phyloP scores from a whole-genome alignment of 2,888 invertebrate species.

The Leptinotarsa rubiginosa region DNA sequence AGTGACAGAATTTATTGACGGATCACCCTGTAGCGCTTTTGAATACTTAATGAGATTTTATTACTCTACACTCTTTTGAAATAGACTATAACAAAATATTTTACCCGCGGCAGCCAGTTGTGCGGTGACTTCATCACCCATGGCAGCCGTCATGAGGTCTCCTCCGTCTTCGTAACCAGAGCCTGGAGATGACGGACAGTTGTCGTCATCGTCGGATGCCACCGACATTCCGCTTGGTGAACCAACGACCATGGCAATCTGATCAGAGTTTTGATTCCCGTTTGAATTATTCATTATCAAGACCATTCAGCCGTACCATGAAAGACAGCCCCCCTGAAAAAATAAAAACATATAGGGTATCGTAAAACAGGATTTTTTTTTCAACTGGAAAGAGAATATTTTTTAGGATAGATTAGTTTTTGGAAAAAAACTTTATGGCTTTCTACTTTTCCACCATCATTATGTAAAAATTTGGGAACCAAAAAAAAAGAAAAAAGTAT shows the following conservation, averaged over 20 bases:
- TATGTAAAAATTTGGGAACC: no score
- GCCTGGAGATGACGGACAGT: conserved; percentile 83
- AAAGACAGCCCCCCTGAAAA: conserved; percentile 58
- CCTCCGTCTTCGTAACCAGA: conserved; percentile 86
- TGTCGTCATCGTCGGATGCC: conserved; percentile 81
- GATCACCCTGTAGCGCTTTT: no score
- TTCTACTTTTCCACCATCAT: no score
- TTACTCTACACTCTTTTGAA: no score
- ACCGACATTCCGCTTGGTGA: conserved; percentile 66
- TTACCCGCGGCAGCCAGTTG: conserved; percentile 95
- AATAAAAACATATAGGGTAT: not conserved
- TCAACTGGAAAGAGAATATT: no score
- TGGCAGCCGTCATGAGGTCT: conserved; percentile 86
- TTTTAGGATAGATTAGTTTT: no score
- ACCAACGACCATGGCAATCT: conserved; percentile 76
- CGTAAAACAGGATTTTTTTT: not conserved
- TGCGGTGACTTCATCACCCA: conserved; percentile 95
- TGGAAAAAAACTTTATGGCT: no score
- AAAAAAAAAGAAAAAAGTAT: no score
- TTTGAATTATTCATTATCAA: conserved; percentile 65
- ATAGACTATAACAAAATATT: no score
- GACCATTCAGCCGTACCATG: conserved; percentile 61
- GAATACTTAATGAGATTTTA: no score
- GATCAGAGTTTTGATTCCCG: conserved; percentile 69
- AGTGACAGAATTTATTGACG: no score